Percentiles rank a stretch among this genome's conserved stretches.
phyloP scores from a whole-genome alignment of 92 coral and sea anemone species.

The Zoanthus gigantus region DNA sequence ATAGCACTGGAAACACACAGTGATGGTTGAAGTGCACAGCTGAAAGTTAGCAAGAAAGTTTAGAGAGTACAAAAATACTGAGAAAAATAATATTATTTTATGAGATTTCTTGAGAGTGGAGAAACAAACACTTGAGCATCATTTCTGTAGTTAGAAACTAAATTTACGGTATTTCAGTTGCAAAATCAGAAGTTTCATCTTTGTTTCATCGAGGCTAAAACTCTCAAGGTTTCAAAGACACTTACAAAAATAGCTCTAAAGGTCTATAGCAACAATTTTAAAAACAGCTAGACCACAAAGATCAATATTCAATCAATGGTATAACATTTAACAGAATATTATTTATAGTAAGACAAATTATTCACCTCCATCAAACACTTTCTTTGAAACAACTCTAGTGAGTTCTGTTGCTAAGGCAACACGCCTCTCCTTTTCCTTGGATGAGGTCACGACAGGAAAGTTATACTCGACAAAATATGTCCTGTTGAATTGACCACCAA shows the following conservation, averaged over 20 bases:
- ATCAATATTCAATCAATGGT: too few relatives aligned
- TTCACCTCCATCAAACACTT: conserved; percentile 69
- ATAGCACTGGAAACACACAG: conserved; percentile 91
- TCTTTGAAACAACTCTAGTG: conserved; percentile 95
- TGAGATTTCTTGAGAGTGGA: too few relatives aligned
- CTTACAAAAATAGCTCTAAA: too few relatives aligned
- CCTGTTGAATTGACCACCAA: conserved; percentile 40
- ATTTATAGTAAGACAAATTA: neutral
- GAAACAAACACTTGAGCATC: too few relatives aligned
- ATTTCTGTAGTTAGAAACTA: too few relatives aligned
- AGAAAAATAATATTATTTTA: neutral
- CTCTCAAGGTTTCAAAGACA: too few relatives aligned
- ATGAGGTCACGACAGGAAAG: conserved; percentile 80
- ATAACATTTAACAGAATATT: too few relatives aligned
- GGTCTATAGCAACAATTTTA: too few relatives aligned
- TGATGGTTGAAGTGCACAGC: conserved; percentile 92
- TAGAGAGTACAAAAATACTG: neutral
- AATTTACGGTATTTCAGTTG: too few relatives aligned
- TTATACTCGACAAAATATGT: conserved; percentile 93
- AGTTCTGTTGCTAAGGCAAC: conserved; percentile 85
- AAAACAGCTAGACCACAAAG: too few relatives aligned
- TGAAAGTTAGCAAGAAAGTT: conserved; percentile 21
- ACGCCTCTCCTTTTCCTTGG: conserved; percentile 54
- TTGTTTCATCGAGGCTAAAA: too few relatives aligned
- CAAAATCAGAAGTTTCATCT: too few relatives aligned